A percentile compares a stretch with the other conserved stretches of the same genome.
These are phyloP conservation scores for Eremobia ochroleuca DNA, from an alignment of 2,888 invertebrate genomes.

Conservation along the genomic window DNA sequence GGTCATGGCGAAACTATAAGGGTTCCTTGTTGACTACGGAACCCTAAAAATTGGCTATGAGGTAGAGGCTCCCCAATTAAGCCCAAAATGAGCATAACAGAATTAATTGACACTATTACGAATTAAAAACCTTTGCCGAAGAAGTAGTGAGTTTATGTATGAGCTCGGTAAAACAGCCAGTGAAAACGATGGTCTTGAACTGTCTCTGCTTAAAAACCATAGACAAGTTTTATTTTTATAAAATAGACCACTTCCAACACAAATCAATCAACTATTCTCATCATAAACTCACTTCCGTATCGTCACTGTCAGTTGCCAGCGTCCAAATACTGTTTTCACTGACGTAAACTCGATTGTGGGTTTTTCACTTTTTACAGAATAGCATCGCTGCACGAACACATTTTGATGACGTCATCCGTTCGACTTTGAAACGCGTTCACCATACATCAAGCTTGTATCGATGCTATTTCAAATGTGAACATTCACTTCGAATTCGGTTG, in stretches of 20 bases:
- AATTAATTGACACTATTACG: neutral
- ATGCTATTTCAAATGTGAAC: constrained; percentile 42
- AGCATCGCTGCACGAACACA: neutral
- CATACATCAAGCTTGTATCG: constrained; percentile 25
- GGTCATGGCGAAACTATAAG: too few relatives aligned
- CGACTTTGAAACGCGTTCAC: constrained; percentile 27
- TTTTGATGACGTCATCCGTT: constrained; percentile 38
- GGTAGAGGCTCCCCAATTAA: neutral
- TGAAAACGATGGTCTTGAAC: neutral
- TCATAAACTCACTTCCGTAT: neutral
- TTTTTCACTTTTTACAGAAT: constrained; percentile 19
- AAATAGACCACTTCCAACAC: neutral
- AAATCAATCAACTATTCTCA: neutral
- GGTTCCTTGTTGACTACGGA: too few relatives aligned
- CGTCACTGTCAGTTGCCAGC: neutral
- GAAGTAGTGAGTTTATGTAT: too few relatives aligned
- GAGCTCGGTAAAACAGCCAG: too few relatives aligned
- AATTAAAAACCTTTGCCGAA: too few relatives aligned
- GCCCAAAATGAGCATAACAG: neutral
- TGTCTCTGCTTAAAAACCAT: neutral
- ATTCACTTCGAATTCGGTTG: constrained; percentile 34
- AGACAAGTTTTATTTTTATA: too few relatives aligned
- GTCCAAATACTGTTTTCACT: constrained; percentile 4
- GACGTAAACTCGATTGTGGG: neutral
- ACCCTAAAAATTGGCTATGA: too few relatives aligned